Conservation (phyloP, 2,797 vertebrate genomes). For the Myotis daubentonii region DNA sequence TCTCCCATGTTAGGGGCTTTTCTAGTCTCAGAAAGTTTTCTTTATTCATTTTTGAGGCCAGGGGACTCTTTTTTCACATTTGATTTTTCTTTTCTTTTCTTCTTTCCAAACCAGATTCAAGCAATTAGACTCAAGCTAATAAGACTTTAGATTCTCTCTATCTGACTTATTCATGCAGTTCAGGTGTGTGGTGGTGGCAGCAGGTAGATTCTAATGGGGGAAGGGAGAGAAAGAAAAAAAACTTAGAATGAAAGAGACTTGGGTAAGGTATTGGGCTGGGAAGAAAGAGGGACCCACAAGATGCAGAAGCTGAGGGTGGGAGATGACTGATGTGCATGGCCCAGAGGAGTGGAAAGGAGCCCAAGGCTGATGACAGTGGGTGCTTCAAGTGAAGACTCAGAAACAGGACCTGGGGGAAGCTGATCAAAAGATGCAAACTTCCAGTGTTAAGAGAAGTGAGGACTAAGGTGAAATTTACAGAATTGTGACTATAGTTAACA, state of each 20-base stretch:
- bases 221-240: rapidly evolving
- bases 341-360: not conserved
- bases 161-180: not conserved
- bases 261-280: not conserved
- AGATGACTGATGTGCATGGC: not conserved
- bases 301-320: not conserved
- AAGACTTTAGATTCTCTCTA: not conserved
- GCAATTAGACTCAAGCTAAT: not conserved
- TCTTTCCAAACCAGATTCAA: not conserved
- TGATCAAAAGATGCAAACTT: not conserved
- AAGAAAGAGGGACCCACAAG: not conserved
- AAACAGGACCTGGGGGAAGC: not conserved
- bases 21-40: too few species aligned
- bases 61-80: too few species aligned
- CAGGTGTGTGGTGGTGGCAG: not conserved
- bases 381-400: not conserved
- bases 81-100: too few species aligned
- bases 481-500: not conserved
- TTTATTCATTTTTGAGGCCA: too few species aligned
- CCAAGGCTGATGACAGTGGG: not conserved
- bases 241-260: not conserved
- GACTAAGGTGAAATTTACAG: not conserved
- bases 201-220: not conserved
- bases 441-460: not conserved
- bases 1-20: too few species aligned